A percentile compares a stretch with the other conserved stretches of the same genome.
phyloP scores from a whole-genome alignment of 2,113 vertebrate species.

The Cervus canadensis region DNA sequence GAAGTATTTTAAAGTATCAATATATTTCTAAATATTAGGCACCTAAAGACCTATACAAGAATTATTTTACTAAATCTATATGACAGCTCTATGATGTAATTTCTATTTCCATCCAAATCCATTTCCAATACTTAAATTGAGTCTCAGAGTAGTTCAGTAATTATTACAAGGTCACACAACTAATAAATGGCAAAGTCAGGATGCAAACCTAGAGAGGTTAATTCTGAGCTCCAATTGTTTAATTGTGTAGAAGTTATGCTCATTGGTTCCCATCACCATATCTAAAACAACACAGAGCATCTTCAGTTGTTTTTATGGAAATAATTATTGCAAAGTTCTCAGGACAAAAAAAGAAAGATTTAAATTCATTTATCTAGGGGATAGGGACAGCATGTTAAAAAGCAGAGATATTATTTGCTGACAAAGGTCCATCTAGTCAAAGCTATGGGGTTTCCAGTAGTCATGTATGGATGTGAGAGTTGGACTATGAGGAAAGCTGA shows the following conservation, averaged over 20 bases:
- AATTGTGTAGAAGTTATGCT: background rate
- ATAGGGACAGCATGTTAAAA: background rate
- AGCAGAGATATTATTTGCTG: background rate
- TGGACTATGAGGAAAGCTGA: background rate
- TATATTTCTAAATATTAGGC: background rate
- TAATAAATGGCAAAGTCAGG: background rate
- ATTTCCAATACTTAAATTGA: background rate
- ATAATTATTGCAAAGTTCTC: background rate
- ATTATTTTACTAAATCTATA: background rate
- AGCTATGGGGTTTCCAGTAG: background rate
- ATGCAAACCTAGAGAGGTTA: background rate
- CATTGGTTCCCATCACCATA: background rate
- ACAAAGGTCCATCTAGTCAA: background rate
- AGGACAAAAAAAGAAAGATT: background rate
- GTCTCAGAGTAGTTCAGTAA: background rate
- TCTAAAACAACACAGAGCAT: background rate
- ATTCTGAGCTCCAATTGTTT: background rate
- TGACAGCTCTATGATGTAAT: background rate
- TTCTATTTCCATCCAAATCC: background rate
- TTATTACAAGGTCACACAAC: background rate
- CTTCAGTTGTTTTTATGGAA: background rate
- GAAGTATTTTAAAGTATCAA: background rate
- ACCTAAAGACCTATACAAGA: background rate
- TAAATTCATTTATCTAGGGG: background rate
- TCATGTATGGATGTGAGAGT: background rate